phyloP scores from a whole-genome alignment of 2,797 vertebrate genomes.

The Rachycentron canadum region DNA sequence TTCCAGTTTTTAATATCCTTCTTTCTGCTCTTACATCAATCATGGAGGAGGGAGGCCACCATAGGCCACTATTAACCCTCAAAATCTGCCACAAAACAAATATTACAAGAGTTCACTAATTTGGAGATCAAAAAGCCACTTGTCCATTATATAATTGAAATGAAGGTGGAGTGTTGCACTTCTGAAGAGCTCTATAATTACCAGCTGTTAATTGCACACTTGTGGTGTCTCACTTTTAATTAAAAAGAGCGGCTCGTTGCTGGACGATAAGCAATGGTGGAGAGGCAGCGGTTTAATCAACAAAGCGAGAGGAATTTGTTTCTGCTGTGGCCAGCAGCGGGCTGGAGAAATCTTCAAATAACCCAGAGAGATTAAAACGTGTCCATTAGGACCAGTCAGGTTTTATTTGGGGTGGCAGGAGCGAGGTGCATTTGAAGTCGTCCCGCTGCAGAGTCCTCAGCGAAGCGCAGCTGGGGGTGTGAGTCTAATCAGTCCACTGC shows the following conservation, averaged over 20 bases:
- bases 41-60: slow-evolving; percentile 90
- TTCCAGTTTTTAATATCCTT: slow-evolving; percentile 88
- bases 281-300: slow-evolving; percentile 97
- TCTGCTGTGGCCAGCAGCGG: slow-evolving; percentile 92
- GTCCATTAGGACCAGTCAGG: slow-evolving; percentile 98
- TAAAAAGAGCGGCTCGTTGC: slow-evolving; percentile 99
- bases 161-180: slow-evolving; percentile 97
- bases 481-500: slow-evolving; percentile 93
- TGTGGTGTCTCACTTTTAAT: slow-evolving; percentile 99
- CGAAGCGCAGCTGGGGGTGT: slow-evolving; percentile 91
- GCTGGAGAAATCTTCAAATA: slow-evolving; percentile 99
- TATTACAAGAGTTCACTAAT: slow-evolving; percentile 99
- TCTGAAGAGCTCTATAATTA: slow-evolving; percentile 99
- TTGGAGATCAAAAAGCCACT: slow-evolving; percentile 99
- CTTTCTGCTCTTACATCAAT: slow-evolving; percentile 92
- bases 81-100: slow-evolving; percentile 98
- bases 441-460: slow-evolving; percentile 89
- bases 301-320: slow-evolving; percentile 98
- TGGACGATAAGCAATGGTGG: slow-evolving; percentile 96
- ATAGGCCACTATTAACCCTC: slow-evolving; percentile 97
- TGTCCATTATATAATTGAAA: slow-evolving; percentile 99
- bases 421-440: slow-evolving; percentile 96
- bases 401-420: slow-evolving; percentile 95
- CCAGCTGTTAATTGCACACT: slow-evolving; percentile 99
- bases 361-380: slow-evolving; percentile 98